Evolutionary conservation across 1,140 invertebrate genomes (phyloP), one percentile per base, ranked within the genome.

Genomic region (Drosophila lini): DNA sequence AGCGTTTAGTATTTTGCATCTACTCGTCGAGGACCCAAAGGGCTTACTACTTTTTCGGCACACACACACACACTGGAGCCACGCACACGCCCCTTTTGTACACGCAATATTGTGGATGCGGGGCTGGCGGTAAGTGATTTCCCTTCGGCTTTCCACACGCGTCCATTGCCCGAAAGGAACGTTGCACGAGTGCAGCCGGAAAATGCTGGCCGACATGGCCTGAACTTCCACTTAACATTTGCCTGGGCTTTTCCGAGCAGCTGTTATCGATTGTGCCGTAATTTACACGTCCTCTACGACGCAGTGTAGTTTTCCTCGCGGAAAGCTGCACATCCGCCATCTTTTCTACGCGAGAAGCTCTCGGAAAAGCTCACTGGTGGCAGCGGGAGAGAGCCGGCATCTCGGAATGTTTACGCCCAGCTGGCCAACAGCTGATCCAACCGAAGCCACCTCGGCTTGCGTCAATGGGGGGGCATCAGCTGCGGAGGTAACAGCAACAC

Each of bases 171-270:
- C 81, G 83, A 80, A 86, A 79, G 80, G 63, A 78, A 74, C 80
- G 71, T 63, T 81, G 79, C 82, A 63, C 79, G 78, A 86, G 86
- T 86, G 82, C 82, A 88, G 82, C 82, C 81, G 55, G 64, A 79
- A 85, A 81, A 67, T 71, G 59, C 41, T 44, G 50, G 59, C 59
- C 73, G 53, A 48, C 50, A 53, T 58, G 53, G 52, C 19, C 19
- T n/a, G 70, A 77, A 69, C 57, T 52, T 28, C 31, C 50, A 22
- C 52, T 47, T 60, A 52, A 50, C 62, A 38, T 58, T 76, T 40
- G 34, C 36, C 6, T 3, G 28, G 15, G 61, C 61, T 64, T 61
- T 64, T 56, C 34, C 8, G 38, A 38, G 52, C 68, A 70, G 48
- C 52, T 47, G 16, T 48, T 71, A 58, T 70, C 36, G 65, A 41